phyloP scores from a whole-genome alignment of 2,888 invertebrate genomes.

The Athrips mouffetella region DNA sequence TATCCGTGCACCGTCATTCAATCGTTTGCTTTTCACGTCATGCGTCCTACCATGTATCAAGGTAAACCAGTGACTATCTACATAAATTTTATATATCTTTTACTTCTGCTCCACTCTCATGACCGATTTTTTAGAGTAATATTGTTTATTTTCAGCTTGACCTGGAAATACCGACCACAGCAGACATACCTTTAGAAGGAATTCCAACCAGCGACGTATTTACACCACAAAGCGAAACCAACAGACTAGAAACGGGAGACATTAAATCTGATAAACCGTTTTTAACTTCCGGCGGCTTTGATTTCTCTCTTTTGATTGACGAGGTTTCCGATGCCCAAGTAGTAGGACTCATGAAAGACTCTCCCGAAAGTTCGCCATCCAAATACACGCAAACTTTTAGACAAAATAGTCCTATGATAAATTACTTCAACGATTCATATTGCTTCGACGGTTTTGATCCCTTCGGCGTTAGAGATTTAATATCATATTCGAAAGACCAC shows the following conservation, averaged over 20 bases:
- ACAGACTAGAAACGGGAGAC: slow-evolving; percentile 42
- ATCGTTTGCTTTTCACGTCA: too few species aligned
- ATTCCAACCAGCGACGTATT: slow-evolving; percentile 52
- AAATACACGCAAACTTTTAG: slow-evolving; percentile 36
- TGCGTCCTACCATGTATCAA: too few species aligned
- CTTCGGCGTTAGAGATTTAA: slow-evolving; percentile 57
- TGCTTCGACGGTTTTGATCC: slow-evolving; percentile 65
- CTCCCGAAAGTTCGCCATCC: slow-evolving; percentile 44
- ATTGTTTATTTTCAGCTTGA: slow-evolving; percentile 52
- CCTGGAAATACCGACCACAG: slow-evolving; percentile 72
- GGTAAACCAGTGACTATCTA: too few species aligned
- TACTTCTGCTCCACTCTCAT: too few species aligned
- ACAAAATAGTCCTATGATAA: slow-evolving; percentile 53
- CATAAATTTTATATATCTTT: slow-evolving; percentile 7
- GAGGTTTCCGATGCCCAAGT: slow-evolving; percentile 45
- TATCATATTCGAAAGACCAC: slow-evolving; percentile 43
- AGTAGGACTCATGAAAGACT: slow-evolving; percentile 34
- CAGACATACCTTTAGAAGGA: slow-evolving; percentile 61
- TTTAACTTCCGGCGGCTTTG: slow-evolving; percentile 57
- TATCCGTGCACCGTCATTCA: too few species aligned
- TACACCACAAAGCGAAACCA: slow-evolving; percentile 52
- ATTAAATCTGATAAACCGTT: slow-evolving; percentile 50
- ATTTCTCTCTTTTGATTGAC: slow-evolving; percentile 61
- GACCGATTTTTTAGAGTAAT: background rate
- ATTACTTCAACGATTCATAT: slow-evolving; percentile 71